Percentiles rank a stretch among this genome's conserved stretches.
Conservation (phyloP, 1,140 invertebrate species). For the Drosophila ananassae region DNA sequence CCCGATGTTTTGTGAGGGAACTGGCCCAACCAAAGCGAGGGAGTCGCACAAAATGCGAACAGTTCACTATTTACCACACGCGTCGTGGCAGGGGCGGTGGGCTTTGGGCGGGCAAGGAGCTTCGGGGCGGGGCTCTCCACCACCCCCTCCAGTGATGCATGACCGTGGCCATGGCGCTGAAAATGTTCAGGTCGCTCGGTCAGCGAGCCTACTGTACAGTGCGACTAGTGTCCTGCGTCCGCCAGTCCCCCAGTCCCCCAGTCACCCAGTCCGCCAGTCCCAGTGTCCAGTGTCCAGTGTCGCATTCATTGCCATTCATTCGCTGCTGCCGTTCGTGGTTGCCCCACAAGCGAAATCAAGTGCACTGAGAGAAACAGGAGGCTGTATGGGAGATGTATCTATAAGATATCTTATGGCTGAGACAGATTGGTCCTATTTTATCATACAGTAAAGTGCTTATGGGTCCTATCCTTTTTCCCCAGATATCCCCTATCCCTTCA, state of each 20-base stretch:
- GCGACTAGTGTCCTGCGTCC: constrained; percentile 43
- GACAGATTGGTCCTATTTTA: not conserved
- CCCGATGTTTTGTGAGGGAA: constrained; percentile 3
- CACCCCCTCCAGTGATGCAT: constrained; percentile 53
- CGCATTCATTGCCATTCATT: constrained; percentile 80
- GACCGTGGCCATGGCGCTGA: constrained; percentile 65
- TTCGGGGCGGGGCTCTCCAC: not conserved
- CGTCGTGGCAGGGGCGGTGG: constrained; percentile 44
- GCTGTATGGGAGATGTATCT: not conserved
- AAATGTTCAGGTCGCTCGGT: constrained; percentile 51
- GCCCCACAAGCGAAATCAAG: constrained; percentile 1
- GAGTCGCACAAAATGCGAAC: constrained; percentile 43
- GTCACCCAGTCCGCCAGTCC: not conserved
- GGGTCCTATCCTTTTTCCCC: too few relatives aligned
- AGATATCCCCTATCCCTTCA: too few relatives aligned
- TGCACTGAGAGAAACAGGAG: not conserved
- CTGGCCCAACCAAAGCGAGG: constrained; percentile 14
- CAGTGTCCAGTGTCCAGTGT: constrained; percentile 53
- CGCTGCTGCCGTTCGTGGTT: constrained; percentile 72
- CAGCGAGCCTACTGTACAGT: constrained; percentile 6
- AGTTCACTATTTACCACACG: constrained; percentile 74
- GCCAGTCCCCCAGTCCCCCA: not conserved
- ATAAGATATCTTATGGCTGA: too few relatives aligned
- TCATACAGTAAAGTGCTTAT: too few relatives aligned
- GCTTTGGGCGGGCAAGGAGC: constrained; percentile 5